Evolutionary conservation across 2,888 invertebrate genomes (phyloP).

Genomic region (Mesorhabditis sp.): DNA sequence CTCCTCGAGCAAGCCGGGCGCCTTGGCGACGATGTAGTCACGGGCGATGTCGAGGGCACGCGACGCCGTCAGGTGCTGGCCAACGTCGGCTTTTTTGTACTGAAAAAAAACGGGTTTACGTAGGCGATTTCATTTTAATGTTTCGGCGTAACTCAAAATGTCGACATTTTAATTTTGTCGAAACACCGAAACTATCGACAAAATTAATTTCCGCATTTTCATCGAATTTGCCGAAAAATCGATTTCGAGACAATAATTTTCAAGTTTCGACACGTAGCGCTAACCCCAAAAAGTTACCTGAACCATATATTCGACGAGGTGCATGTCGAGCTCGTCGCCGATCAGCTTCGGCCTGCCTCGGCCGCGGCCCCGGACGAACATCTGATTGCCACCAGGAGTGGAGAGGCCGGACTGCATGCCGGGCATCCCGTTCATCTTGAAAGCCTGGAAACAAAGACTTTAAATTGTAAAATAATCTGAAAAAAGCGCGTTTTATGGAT

Average conservation of each 20-base stretch:
- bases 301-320: slow-evolving; percentile 56
- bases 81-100: slow-evolving; percentile 10
- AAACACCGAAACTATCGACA: too few species aligned
- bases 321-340: slow-evolving; percentile 56
- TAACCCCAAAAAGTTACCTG: slow-evolving; percentile 12
- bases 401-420: slow-evolving; percentile 22
- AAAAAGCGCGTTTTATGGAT: not conserved
- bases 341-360: slow-evolving; percentile 56
- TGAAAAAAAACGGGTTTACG: not conserved
- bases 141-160: not conserved
- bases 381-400: slow-evolving; percentile 25
- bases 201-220: too few species aligned
- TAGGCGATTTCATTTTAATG: not conserved
- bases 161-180: not conserved
- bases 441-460: not conserved
- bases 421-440: slow-evolving; percentile 27
- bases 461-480: not conserved
- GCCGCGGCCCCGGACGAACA: slow-evolving; percentile 50
- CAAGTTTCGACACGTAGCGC: too few species aligned
- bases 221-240: too few species aligned
- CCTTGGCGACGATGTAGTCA: slow-evolving; percentile 58
- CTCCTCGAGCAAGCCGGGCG: slow-evolving; percentile 59
- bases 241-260: too few species aligned
- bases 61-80: slow-evolving; percentile 47
- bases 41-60: slow-evolving; percentile 59